Evolutionary conservation across 2,113 vertebrate genomes (phyloP).

Genomic region (Cryptomyrus ogoouensis): DNA sequence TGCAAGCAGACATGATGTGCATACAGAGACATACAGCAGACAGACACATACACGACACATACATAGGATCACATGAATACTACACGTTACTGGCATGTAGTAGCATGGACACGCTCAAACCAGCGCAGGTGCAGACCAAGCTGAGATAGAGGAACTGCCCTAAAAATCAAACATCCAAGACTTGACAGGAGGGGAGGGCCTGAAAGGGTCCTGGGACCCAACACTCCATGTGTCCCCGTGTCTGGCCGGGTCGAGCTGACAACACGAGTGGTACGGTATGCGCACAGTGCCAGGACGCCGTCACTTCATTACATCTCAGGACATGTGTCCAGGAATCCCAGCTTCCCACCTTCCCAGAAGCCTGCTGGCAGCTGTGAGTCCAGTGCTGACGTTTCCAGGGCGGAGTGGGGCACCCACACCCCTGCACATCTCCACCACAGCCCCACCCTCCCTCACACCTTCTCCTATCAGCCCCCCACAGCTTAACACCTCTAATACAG

Average conservation of each 20-base stretch:
- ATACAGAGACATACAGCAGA: constrained; percentile 53
- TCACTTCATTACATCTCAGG: not conserved
- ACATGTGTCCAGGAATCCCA: not conserved
- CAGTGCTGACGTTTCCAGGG: not conserved
- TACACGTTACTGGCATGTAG: not conserved
- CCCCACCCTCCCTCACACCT: not conserved
- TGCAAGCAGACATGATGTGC: constrained; percentile 27
- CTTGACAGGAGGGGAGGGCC: not conserved
- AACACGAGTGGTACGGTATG: not conserved
- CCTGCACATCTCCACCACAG: not conserved
- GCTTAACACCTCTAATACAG: not conserved
- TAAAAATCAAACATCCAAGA: not conserved
- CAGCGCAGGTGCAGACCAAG: not conserved
- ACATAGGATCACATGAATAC: not conserved
- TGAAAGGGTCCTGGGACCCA: not conserved
- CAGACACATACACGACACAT: constrained; percentile 15
- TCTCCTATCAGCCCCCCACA: not conserved
- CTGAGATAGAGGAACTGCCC: not conserved
- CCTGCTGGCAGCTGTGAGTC: not conserved
- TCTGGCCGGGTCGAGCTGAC: not conserved
- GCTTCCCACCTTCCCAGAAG: not conserved
- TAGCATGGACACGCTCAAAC: constrained; percentile 31
- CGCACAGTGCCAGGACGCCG: not conserved
- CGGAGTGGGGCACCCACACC: not conserved
- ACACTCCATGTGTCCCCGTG: not conserved